Evolutionary conservation across 1,140 invertebrate species (phyloP), one percentile per base, ranked within the genome.

Genomic region (Prorops nasuta): DNA sequence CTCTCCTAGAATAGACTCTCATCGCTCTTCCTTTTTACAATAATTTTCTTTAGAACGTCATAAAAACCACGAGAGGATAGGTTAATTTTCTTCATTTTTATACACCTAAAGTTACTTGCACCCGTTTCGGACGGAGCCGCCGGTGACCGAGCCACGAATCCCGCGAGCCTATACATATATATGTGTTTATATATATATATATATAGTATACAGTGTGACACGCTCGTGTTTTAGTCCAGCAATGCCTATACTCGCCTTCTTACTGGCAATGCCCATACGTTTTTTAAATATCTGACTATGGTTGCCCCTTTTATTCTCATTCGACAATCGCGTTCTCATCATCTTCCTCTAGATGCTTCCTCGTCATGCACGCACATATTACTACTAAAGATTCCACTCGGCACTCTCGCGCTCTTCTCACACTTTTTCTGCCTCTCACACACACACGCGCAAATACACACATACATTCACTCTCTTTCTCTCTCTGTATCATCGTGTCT

Each of bases 91-190:
- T 53, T 60, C 41, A 58, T 54, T 62, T 71, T 69, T 69, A 63
- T 71, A 72, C 65, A 72, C 55, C 67, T 71, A 70, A 71, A 72
- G 60, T 69, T 64, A 71, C 54, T 66, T 67, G 68, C 68, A 69
- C 65, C 69, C 68, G 54, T 67, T 66, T 59, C 53, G 69, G 68
- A 71, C 60, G 65, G 64, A 61, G 57, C 58, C 66, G 57, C 56
- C 65, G 65, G 58, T 67, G 64, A 69, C 66, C 58, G 50, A 44
- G 60, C 49, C 52, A 47, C 35, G 48, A 41, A 51, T 62, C 44
- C 44, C 56, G n/a, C n/a, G n/a, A n/a, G n/a, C n/a, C n/a, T n/a
- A n/a, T n/a, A n/a, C n/a, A n/a, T n/a, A n/a, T n/a, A n/a, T n/a
- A n/a, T n/a, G n/a, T n/a, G n/a, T n/a, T n/a, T n/a, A n/a, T n/a